Conservation (phyloP, 2,113 vertebrate species). For the Psilopsiagon aymara region DNA sequence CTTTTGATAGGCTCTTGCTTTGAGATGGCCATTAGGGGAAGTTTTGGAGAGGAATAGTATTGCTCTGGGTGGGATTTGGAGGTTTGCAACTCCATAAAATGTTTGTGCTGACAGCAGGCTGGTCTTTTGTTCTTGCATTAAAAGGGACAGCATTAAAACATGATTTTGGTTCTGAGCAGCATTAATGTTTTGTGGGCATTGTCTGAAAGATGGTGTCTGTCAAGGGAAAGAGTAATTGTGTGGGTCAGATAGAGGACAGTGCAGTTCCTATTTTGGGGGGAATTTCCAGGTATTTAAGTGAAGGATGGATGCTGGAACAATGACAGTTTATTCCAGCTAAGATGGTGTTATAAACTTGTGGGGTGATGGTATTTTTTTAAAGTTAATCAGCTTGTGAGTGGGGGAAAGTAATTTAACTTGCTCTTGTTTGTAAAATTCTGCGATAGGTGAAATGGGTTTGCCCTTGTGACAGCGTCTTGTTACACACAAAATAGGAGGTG, state of each 20-base stretch:
- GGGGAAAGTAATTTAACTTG: neutral
- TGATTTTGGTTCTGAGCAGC: neutral
- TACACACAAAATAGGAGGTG: neutral
- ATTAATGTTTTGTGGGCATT: neutral
- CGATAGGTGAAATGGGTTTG: neutral
- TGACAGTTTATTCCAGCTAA: neutral
- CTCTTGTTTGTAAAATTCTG: neutral
- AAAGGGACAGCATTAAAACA: constrained; percentile 21
- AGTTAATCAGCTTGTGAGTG: neutral
- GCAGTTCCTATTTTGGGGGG: neutral
- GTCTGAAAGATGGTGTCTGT: neutral
- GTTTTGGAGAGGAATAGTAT: neutral
- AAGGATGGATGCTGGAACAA: neutral
- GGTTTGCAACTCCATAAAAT: neutral
- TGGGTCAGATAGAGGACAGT: neutral
- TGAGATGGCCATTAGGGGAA: neutral
- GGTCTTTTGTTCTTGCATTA: neutral
- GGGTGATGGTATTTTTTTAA: neutral
- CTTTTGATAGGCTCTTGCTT: neutral
- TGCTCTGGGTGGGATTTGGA: neutral
- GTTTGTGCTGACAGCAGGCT: neutral
- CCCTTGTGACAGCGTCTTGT: neutral
- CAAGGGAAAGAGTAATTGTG: neutral
- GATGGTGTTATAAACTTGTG: neutral
- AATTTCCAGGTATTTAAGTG: neutral